These are phyloP conservation scores for Pollicipes pollicipes DNA, from an alignment of 1,140 invertebrate genomes.

Conservation along the genomic window DNA sequence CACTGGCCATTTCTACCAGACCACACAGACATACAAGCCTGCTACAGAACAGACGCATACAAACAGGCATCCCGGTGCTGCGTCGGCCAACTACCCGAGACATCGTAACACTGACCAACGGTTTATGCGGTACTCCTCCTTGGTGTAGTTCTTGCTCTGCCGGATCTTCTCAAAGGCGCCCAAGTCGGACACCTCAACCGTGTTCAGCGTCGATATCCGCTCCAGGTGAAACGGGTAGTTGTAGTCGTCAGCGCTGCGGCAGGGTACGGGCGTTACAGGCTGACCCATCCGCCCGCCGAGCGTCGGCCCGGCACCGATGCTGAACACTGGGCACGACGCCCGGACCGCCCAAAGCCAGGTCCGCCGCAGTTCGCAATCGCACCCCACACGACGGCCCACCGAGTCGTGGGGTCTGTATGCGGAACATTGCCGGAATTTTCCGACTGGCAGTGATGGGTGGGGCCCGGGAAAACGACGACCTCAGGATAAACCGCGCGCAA, in stretches of 20 bases:
- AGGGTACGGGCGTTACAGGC: background rate
- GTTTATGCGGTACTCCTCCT: constrained; percentile 75
- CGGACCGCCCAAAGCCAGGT: background rate
- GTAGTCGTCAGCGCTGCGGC: constrained; percentile 61
- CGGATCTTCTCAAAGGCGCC: constrained; percentile 36
- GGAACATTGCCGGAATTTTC: too few relatives aligned
- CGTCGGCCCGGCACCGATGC: too few relatives aligned
- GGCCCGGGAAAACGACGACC: too few relatives aligned
- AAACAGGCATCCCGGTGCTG: too few relatives aligned
- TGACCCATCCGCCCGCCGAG: background rate
- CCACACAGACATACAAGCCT: too few relatives aligned
- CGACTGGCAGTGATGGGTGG: too few relatives aligned
- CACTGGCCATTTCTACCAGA: too few relatives aligned
- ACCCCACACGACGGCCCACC: background rate
- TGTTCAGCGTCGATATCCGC: constrained; percentile 76
- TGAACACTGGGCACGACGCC: background rate
- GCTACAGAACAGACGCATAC: too few relatives aligned
- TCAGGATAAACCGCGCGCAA: too few relatives aligned
- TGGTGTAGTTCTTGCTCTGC: constrained; percentile 68
- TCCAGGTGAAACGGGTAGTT: constrained; percentile 85
- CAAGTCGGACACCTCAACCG: constrained; percentile 29
- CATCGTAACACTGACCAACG: constrained; percentile 54
- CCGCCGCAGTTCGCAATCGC: background rate
- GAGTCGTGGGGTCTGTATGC: too few relatives aligned
- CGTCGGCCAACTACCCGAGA: too few relatives aligned